Evolutionary conservation across 2,113 vertebrate genomes (phyloP), one percentile per base, ranked within the genome.

Genomic region (Recurvirostra avosetta): DNA sequence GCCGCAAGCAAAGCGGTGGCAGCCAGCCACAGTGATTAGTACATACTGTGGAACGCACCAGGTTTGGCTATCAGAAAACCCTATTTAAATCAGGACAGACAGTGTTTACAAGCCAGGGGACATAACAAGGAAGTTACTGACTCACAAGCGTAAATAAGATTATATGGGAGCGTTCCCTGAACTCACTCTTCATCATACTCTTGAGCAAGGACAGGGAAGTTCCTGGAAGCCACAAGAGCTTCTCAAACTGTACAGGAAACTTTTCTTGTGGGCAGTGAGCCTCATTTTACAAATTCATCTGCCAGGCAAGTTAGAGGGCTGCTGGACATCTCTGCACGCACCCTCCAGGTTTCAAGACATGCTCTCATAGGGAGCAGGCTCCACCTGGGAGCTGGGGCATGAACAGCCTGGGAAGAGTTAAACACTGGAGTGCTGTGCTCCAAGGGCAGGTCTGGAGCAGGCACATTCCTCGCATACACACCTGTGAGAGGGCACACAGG

Each of bases 141-240:
- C 90, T 97, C 94, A 97, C 55, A 83, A 87, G 49, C 6, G 4
- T 85, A 95, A 90, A 79, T 86, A 90, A 91, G 73, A 95, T 96
- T 97, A 95, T 10, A 90, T 30, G 90, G 92, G 94, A 95, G 91
- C 38, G 18, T 91, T 89, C 95, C 27, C 88, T 89, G 80, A 93
- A 85, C 77, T 94, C 88, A 85, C 43, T 93, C 80, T 87, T 95
- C 96, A 96, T 96, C 96, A 96, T 71, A 81, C 66, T 88, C 81
- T 95, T 86, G 71, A 76, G 92, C 62, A 96, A 96, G 93, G 73
- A 65, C 6, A 5, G 55, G 77, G 94, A 89, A 96, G 68, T 85
- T 96, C 92, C 80, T 94, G 91, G 81, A 94, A 90, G 85, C 93
- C 36, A 0, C 4, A 13, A 92, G 61, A 75, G 30, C 70, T 55